phyloP scores from a whole-genome alignment of 2,797 vertebrate species.

The Girardinus metallicus region DNA sequence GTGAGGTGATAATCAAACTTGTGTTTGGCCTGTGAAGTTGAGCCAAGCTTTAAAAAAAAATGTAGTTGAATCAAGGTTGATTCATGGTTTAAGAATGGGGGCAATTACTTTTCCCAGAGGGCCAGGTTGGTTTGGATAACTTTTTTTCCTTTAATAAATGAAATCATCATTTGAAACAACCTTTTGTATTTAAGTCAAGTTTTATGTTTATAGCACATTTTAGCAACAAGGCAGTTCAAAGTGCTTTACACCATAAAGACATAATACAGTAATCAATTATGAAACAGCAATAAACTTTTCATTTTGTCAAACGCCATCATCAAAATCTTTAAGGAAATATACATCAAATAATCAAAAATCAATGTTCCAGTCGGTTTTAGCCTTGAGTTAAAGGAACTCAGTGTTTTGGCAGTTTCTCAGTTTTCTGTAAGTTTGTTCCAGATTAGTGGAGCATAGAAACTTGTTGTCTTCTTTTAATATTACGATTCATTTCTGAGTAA shows the following conservation, averaged over 20 bases:
- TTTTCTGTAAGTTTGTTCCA: neutral
- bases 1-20: neutral
- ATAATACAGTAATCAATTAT: no score
- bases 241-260: no score
- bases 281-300: no score
- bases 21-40: neutral
- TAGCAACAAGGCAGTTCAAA: no score
- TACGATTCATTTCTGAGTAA: neutral
- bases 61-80: neutral
- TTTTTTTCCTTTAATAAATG: neutral
- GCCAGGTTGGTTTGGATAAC: neutral
- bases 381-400: no score
- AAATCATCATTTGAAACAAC: constrained; percentile 1
- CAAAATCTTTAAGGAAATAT: no score
- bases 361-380: no score
- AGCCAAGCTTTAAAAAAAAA: neutral
- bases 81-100: constrained; percentile 1
- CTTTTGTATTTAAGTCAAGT: neutral
- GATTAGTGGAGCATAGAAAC: no score
- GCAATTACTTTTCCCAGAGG: neutral
- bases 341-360: no score
- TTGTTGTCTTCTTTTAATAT: neutral
- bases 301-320: no score
- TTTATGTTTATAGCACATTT: no score
- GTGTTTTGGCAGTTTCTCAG: no score